Evolutionary conservation across 2,113 vertebrate species (phyloP), one percentile per base, ranked within the genome.

Genomic region (Gadus chalcogrammus): DNA sequence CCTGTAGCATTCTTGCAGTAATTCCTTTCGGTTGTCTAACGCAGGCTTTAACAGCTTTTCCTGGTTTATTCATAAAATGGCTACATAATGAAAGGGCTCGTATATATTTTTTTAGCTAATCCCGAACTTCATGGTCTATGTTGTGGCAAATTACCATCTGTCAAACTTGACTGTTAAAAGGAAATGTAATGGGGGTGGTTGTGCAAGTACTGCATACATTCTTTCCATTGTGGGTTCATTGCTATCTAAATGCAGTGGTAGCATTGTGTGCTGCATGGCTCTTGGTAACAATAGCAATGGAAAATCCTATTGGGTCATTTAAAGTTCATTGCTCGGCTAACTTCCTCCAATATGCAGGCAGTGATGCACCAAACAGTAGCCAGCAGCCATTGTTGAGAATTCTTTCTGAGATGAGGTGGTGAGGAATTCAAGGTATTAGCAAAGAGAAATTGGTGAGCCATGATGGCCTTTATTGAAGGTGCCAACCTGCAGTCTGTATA

Each of bases 371-470:
- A 70, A 68, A 69, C 69, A 71, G 74, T 52, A 69, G 73, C 69
- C 75, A 67, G 77, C 75, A 67, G 77, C 68, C 67, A 60, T 67
- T 79, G 63, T 74, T 71, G 67, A 9, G 69, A 6, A 68, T 15
- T 17, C 79, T 72, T 38, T 76, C 11, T 52, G 77, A 76, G 65
- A 76, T 79, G 64, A 28, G 71, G 71, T 72, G 74, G 71, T 61
- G 28, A 83, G 79, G 87, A 89, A 90, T 89, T 81, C 55, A 0
- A 80, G 74, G 73, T 64, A 88, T 89, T 84, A 73, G 59, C 82
- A 77, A 38, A 68, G 72, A 80, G 77, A 81, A 83, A 82, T 67
- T 73, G 75, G 42, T 84, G 55, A 8, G 73, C 74, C 67, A 62
- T 77, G 82, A 82, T 73, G 75, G 73, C 38, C 63, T 67, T 78